Evolutionary conservation across 2,888 invertebrate genomes (phyloP), one percentile per base, ranked within the genome.

Genomic region (Drosophila anceps): DNA sequence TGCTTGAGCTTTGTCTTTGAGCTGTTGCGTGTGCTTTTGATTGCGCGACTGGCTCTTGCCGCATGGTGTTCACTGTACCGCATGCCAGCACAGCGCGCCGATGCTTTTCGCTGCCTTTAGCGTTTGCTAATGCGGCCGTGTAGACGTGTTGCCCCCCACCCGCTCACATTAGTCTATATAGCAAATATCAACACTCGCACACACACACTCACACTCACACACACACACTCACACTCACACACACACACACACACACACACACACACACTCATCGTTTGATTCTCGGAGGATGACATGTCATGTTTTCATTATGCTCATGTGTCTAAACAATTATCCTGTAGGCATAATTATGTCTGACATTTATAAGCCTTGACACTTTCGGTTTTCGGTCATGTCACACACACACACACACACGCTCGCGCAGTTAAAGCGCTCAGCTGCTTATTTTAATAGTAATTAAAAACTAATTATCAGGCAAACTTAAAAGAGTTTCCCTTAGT

Each of bases 351-450:
- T 88, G 89, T 75, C 87, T 88, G 90, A 88, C 90, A 87, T 84
- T 90, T 88, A 88, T 88, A 90, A 90, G 90, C 89, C 84, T 88
- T 90, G 87, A 88, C 87, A 88, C 87, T 88, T 90, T 87, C 88
- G 88, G 90, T 90, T 90, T 87, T 90, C 79, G 79, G 74, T 79
- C 85, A 83, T 83, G 76, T 51, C 78, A 50, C 54, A 65, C 53
- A 64, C 66, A 73, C 53, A 66, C 73, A 60, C 73, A 57, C 66
- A 48, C 62, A 43, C 51, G 50, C 46, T 48, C 31, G 12, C 10
- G 12, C n/a, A 46, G 39, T 37, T 54, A 29, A 54, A 39, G 53
- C 53, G 3, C 2, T 76, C 31, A 39, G 18, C 20, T n/a, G 61
- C 44, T 46, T 77, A 69, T 81, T 62, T 62, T 58, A 81, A 79